Conservation (phyloP, 1,140 invertebrate genomes). For the Tetragonula clypearis region DNA sequence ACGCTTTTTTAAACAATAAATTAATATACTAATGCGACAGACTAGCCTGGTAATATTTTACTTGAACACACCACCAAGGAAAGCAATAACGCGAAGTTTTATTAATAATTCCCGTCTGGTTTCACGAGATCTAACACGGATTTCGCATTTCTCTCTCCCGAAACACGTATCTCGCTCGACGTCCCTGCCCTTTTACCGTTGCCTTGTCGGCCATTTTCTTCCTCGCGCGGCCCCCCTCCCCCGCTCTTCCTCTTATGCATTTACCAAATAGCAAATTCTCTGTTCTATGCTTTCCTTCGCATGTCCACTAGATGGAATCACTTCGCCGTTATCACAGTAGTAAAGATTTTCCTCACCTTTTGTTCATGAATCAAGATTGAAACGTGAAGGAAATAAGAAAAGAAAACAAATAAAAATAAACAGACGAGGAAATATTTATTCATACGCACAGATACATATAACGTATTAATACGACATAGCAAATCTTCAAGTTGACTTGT, state of each 20-base stretch:
- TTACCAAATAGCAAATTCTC: slow-evolving; percentile 19
- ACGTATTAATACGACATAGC: no score
- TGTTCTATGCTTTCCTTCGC: not conserved
- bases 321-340: not conserved
- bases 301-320: slow-evolving; percentile 38
- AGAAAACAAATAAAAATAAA: not conserved
- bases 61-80: slow-evolving; percentile 48
- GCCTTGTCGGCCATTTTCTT: slow-evolving; percentile 80
- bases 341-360: slow-evolving; percentile 22
- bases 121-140: slow-evolving; percentile 65
- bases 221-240: slow-evolving; percentile 71
- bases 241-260: slow-evolving; percentile 56
- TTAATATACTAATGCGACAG: slow-evolving; percentile 31
- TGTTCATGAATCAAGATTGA: not conserved
- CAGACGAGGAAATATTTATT: no score
- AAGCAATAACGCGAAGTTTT: slow-evolving; percentile 44
- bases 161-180: slow-evolving; percentile 72
- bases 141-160: slow-evolving; percentile 61
- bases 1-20: slow-evolving; percentile 56
- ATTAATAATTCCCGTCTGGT: slow-evolving; percentile 11
- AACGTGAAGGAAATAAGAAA: not conserved
- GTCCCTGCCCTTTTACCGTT: slow-evolving; percentile 81
- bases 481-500: no score
- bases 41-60: slow-evolving; percentile 32
- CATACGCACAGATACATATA: not conserved